A percentile compares a stretch with the other conserved stretches of the same genome.
These are phyloP conservation scores for Ochropacha duplaris DNA, from an alignment of 2,888 invertebrate species.

Conservation along the genomic window DNA sequence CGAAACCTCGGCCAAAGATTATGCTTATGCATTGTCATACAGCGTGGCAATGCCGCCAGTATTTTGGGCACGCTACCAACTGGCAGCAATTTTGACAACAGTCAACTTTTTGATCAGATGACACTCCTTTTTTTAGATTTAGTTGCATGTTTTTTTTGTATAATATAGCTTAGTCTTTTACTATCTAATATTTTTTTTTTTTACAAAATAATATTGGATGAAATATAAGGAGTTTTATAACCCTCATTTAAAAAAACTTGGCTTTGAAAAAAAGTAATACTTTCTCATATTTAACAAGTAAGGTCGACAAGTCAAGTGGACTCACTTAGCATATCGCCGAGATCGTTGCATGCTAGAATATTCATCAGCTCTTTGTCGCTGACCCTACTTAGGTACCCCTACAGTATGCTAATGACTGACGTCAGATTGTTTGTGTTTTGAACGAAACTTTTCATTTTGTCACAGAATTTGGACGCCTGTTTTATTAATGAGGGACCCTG, in stretches of 20 bases:
- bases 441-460: slow-evolving; percentile 34
- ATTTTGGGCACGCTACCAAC: too few species aligned
- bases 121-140: too few species aligned
- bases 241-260: slow-evolving; percentile 5
- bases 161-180: too few species aligned
- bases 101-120: too few species aligned
- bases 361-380: slow-evolving; percentile 77
- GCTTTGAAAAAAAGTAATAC: slow-evolving; percentile 13
- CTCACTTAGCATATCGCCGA: slow-evolving; percentile 66
- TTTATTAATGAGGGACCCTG: neutral
- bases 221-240: slow-evolving; percentile 1
- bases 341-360: slow-evolving; percentile 71
- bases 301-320: slow-evolving; percentile 42
- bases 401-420: slow-evolving; percentile 63
- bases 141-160: too few species aligned
- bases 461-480: slow-evolving; percentile 11
- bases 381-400: slow-evolving; percentile 67
- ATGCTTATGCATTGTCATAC: too few species aligned
- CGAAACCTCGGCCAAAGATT: too few species aligned
- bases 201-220: neutral
- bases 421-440: slow-evolving; percentile 38
- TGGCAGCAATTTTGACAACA: too few species aligned
- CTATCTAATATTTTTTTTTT: too few species aligned
- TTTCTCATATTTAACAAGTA: slow-evolving; percentile 22
- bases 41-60: too few species aligned